Conservation (phyloP, 2,797 vertebrate species). For the Masticophis lateralis region DNA sequence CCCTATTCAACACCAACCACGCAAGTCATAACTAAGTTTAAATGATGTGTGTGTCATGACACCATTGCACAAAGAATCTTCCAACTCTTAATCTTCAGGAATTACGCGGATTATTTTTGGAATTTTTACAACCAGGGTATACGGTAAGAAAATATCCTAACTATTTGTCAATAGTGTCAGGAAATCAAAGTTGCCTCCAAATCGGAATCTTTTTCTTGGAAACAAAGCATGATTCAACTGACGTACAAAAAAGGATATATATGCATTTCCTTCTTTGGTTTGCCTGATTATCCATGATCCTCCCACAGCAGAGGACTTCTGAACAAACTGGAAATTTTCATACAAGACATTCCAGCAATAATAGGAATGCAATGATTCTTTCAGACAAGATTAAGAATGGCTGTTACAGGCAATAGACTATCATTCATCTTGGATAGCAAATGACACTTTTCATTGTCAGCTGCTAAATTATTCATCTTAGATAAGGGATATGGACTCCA, state of each 20-base stretch:
- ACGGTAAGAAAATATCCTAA: not conserved
- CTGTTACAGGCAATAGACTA: not conserved
- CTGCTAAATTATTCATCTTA: not conserved
- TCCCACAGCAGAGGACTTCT: not conserved
- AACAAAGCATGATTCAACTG: not conserved
- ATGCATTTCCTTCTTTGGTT: not conserved
- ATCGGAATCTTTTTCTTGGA: not conserved
- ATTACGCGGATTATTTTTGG: not conserved
- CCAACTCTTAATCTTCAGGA: not conserved
- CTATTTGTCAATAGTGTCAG: not conserved
- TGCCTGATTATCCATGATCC: not conserved
- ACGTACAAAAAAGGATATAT: not conserved
- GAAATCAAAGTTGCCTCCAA: not conserved
- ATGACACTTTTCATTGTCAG: not conserved
- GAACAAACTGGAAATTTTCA: constrained; percentile 1
- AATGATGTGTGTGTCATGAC: not conserved
- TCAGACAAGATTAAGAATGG: not conserved
- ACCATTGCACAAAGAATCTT: not conserved
- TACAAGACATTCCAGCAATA: not conserved
- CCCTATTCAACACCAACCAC: not conserved
- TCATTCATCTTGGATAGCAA: not conserved
- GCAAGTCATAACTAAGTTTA: not conserved
- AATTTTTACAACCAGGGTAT: not conserved
- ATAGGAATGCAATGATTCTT: not conserved
- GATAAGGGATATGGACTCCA: not conserved